Evolutionary conservation across 2,888 invertebrate genomes (phyloP).

Genomic region (Amaurobius ferox): DNA sequence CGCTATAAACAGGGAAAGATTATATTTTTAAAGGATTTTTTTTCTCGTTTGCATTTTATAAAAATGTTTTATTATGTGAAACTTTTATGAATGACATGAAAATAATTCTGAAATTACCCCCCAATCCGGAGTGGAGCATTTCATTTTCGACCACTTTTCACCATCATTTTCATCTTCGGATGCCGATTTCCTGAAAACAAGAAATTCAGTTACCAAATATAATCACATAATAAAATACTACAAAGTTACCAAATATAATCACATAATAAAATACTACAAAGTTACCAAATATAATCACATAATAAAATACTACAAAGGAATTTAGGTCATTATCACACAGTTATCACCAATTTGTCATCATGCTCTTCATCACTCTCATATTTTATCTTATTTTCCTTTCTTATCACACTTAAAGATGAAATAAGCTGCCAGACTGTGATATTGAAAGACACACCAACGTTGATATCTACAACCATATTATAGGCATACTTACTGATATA

Average conservation of each 20-base stretch:
- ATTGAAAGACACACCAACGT: neutral
- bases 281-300: neutral
- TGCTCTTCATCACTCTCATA: too few species aligned
- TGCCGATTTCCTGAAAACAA: slow-evolving; percentile 20
- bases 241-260: neutral
- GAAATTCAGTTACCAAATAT: neutral
- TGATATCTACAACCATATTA: neutral
- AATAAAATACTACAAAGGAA: neutral
- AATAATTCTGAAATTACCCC: slow-evolving; percentile 79
- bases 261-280: neutral
- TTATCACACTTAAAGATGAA: too few species aligned
- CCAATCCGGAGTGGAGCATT: slow-evolving; percentile 86
- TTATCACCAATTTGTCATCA: too few species aligned
- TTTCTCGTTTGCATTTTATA: too few species aligned
- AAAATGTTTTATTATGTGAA: too few species aligned
- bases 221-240: neutral
- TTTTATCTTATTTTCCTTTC: too few species aligned
- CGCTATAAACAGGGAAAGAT: too few species aligned
- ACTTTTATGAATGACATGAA: too few species aligned
- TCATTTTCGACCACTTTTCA: slow-evolving; percentile 74
- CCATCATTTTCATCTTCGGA: slow-evolving; percentile 43
- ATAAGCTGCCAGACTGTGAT: too few species aligned
- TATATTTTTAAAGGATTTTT: too few species aligned
- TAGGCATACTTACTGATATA: neutral
- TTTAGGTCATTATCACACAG: too few species aligned